Percentiles rank a stretch among this genome's conserved stretches.
Evolutionary conservation across 2,797 vertebrate genomes (phyloP).

Genomic region (Leptoclinus maculatus): DNA sequence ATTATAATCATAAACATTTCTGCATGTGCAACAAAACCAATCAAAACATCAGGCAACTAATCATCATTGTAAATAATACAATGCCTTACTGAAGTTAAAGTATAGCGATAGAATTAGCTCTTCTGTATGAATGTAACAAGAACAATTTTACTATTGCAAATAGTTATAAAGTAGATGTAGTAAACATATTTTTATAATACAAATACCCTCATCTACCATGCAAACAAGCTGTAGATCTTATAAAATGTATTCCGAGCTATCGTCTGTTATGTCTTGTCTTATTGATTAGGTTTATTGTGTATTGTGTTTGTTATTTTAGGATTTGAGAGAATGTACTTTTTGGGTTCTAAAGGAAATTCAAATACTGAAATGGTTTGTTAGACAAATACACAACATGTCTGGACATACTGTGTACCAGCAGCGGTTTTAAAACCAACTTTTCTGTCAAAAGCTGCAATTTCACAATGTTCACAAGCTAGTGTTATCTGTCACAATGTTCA

Average conservation of each 20-base stretch:
- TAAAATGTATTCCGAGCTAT: slow-evolving; percentile 7
- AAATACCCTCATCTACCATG: slow-evolving; percentile 10
- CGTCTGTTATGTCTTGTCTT: slow-evolving; percentile 20
- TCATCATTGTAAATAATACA: slow-evolving; percentile 37
- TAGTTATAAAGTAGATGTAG: slow-evolving; percentile 13
- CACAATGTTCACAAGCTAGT: neutral
- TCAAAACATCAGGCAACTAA: slow-evolving; percentile 10
- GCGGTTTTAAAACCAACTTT: neutral
- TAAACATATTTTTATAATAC: slow-evolving; percentile 59
- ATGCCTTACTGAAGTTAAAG: slow-evolving; percentile 52
- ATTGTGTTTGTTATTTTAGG: no score
- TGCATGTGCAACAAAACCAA: slow-evolving; percentile 51
- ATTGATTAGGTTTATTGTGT: neutral
- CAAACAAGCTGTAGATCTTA: slow-evolving; percentile 9
- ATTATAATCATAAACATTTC: slow-evolving; percentile 14
- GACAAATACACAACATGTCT: slow-evolving; percentile 15
- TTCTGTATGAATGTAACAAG: slow-evolving; percentile 47
- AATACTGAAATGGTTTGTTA: neutral
- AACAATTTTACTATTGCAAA: slow-evolving; percentile 24
- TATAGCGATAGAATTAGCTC: slow-evolving; percentile 13
- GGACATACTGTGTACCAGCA: slow-evolving; percentile 16
- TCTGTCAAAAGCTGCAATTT: neutral
- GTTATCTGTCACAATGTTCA: neutral
- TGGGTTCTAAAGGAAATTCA: neutral
- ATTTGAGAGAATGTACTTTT: slow-evolving; percentile 17